Evolutionary conservation across 2,797 vertebrate genomes (phyloP).

Genomic region (Psittacula echo): DNA sequence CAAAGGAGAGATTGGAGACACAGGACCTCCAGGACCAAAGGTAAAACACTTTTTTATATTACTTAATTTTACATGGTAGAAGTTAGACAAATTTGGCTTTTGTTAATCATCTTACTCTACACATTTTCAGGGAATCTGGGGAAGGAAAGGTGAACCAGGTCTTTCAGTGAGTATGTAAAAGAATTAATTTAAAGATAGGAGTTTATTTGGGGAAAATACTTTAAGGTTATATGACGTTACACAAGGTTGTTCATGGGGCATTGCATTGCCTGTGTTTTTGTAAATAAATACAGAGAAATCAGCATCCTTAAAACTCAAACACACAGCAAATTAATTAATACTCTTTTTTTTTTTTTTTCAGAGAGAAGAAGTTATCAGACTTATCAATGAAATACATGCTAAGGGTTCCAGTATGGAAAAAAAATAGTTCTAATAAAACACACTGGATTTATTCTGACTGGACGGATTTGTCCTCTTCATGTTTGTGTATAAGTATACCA

Average conservation of each 20-base stretch:
- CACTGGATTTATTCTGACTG: not conserved
- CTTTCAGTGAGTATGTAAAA: slow-evolving; percentile 83
- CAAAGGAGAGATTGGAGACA: slow-evolving; percentile 81
- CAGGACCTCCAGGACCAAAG: slow-evolving; percentile 76
- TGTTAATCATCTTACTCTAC: slow-evolving; percentile 28
- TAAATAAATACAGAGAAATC: not conserved
- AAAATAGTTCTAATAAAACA: not conserved
- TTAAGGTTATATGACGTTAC: not conserved
- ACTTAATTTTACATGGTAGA: not conserved
- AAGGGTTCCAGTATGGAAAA: slow-evolving; percentile 71
- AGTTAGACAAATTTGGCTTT: not conserved
- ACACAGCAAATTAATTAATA: not conserved
- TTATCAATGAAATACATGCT: slow-evolving; percentile 89
- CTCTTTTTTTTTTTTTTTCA: slow-evolving; percentile 58
- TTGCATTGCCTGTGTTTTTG: not conserved
- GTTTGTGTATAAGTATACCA: not conserved
- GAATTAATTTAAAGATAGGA: not conserved
- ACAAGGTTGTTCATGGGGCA: not conserved
- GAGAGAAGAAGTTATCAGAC: slow-evolving; percentile 86
- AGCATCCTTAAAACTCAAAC: not conserved
- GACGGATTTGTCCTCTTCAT: not conserved
- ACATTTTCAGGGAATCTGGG: slow-evolving; percentile 78
- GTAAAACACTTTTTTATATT: slow-evolving; percentile 47
- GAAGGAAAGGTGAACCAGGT: slow-evolving; percentile 85
- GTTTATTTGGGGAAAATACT: not conserved